Evolutionary conservation across 2,888 invertebrate species (phyloP), one percentile per base, ranked within the genome.

Genomic region (Taenaris catops): DNA sequence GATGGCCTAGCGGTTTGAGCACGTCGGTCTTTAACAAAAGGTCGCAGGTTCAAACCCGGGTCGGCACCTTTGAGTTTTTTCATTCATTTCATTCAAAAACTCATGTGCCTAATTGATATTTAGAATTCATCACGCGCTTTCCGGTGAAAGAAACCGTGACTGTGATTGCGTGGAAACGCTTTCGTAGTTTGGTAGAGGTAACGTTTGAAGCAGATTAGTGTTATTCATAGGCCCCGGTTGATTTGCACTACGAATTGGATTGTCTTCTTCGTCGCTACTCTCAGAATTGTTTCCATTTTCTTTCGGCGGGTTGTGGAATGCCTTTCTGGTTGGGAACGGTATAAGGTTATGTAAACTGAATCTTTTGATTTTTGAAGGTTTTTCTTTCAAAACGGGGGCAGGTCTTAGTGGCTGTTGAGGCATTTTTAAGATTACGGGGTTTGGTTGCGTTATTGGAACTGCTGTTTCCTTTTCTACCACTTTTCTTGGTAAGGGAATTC

Each of bases 181-280:
- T 51, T 90, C 90, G 55, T 89, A 90, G 55, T 89, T 90, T 0
- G 89, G 89, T 33, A 87, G 55, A 1, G 87, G 87, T 35, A 89
- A 49, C 8, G 87, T 87, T 49, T 87, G 87, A 0, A 87, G 66
- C 19, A 87, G 52, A 45, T 88, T 89, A 0, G 88, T 64, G 49
- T 89, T 88, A 24, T 81, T 86, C 88, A 89, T 89, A 0, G 88
- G 84, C 1, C 89, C 89, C 0, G 86, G 86, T 41, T 87, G 86
- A 36, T 68, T 69, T n/a, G 66, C 58, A 40, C 66, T 80, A 47
- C 87, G 60, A 7, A 84, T 83, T 0, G 86, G 83, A 29, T 73
- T 71, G 47, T 87, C 88, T 48, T 89, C 89, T 44, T 89, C 89
- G 46, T 90, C 89, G 48, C 89, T 89, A 44, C 89, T 89, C 49